Percentiles rank a stretch among this genome's conserved stretches.
phyloP scores from a whole-genome alignment of 2,113 vertebrate species.

The Dolichallabes microphthalmus region DNA sequence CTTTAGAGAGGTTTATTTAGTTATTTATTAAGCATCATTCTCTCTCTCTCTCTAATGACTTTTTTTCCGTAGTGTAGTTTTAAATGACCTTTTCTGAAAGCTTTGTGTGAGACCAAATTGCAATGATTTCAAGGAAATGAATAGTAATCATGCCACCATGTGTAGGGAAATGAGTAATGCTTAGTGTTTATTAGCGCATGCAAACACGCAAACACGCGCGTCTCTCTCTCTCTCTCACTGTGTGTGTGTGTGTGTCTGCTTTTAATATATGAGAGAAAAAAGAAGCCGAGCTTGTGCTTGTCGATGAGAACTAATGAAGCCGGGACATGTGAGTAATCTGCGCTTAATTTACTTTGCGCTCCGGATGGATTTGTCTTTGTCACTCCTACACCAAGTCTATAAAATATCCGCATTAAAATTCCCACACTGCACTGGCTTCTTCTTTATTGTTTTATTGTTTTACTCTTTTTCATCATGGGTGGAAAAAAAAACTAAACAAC shows the following conservation, averaged over 20 bases:
- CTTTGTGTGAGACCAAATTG: not conserved
- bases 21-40: not conserved
- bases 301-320: constrained; percentile 73
- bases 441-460: constrained; percentile 17
- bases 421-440: not conserved
- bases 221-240: not conserved
- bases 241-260: constrained; percentile 44
- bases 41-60: too few species aligned
- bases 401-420: constrained; percentile 4
- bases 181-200: constrained; percentile 65
- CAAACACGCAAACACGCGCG: constrained; percentile 56
- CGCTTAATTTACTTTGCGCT: constrained; percentile 88
- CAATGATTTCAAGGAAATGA: constrained; percentile 47
- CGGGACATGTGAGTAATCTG: constrained; percentile 88
- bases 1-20: not conserved
- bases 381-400: constrained; percentile 45
- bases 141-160: constrained; percentile 62
- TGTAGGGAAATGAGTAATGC: constrained; percentile 62
- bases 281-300: constrained; percentile 66
- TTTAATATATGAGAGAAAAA: constrained; percentile 65
- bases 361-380: constrained; percentile 75
- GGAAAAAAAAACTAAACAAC: not conserved
- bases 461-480: not conserved
- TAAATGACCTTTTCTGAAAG: not conserved
- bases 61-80: not conserved